Conservation (phyloP, 1,140 invertebrate genomes). For the Saccostrea glomerata region DNA sequence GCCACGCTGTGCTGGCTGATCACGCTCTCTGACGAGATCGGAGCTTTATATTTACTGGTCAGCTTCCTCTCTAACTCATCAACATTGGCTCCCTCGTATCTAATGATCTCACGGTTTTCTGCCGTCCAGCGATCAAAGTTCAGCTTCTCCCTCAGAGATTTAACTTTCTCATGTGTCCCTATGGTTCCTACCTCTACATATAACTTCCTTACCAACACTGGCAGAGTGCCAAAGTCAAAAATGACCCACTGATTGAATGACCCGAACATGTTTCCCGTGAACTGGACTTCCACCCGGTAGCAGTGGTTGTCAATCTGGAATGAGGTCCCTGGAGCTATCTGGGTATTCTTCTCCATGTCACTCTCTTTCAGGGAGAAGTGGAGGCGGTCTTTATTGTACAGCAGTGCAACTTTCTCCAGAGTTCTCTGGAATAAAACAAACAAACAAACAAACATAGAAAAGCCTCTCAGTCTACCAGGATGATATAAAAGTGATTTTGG, state of each 20-base stretch:
- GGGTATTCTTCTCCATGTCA: constrained; percentile 55
- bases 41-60: constrained; percentile 69
- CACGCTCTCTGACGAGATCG: constrained; percentile 65
- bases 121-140: constrained; percentile 74
- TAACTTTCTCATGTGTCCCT: constrained; percentile 68
- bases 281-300: constrained; percentile 68
- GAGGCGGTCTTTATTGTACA: constrained; percentile 74
- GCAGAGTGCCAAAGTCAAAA: constrained; percentile 72
- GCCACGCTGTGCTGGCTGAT: constrained; percentile 69
- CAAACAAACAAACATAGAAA: constrained; percentile 12
- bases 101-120: constrained; percentile 68
- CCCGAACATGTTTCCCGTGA: constrained; percentile 73
- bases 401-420: constrained; percentile 68
- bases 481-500: too few species aligned
- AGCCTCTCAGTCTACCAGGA: too few species aligned
- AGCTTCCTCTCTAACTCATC: constrained; percentile 61
- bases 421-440: constrained; percentile 56
- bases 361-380: constrained; percentile 67
- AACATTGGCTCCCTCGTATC: constrained; percentile 50
- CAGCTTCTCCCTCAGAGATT: constrained; percentile 67
- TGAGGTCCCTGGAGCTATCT: constrained; percentile 68
- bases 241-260: constrained; percentile 75
- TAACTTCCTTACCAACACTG: constrained; percentile 69
- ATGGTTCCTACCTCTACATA: constrained; percentile 71
- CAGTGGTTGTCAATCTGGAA: constrained; percentile 63